Evolutionary conservation across 2,888 invertebrate genomes (phyloP).

Genomic region (Thereva unica): DNA sequence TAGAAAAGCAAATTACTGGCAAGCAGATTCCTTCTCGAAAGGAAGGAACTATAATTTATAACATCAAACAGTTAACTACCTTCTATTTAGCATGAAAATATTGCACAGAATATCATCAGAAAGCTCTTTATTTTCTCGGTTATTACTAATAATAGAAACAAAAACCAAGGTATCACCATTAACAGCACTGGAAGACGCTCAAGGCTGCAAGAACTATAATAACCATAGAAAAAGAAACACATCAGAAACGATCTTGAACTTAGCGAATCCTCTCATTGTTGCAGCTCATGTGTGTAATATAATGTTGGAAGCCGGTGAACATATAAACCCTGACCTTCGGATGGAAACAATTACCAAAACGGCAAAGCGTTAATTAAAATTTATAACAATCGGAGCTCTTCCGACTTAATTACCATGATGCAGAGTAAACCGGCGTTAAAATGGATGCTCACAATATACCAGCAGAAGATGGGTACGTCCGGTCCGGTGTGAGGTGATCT

Average conservation of each 20-base stretch:
- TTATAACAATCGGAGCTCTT: constrained; percentile 34
- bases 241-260: not conserved
- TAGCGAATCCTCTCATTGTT: constrained; percentile 27
- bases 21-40: too few relatives aligned
- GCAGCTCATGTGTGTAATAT: constrained; percentile 31
- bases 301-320: constrained; percentile 20
- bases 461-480: not conserved
- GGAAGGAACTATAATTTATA: too few relatives aligned
- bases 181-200: too few relatives aligned
- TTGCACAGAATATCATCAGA: too few relatives aligned
- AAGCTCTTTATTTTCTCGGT: too few relatives aligned
- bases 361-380: constrained; percentile 35
- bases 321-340: constrained; percentile 35
- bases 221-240: too few relatives aligned
- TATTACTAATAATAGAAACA: too few relatives aligned
- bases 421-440: constrained; percentile 11
- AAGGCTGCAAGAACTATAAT: too few relatives aligned
- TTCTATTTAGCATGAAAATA: too few relatives aligned
- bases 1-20: too few relatives aligned
- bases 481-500: not conserved
- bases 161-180: too few relatives aligned
- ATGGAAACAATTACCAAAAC: constrained; percentile 34
- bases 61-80: too few relatives aligned
- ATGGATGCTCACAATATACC: not conserved
- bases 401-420: constrained; percentile 17